Evolutionary conservation across 2,888 invertebrate genomes (phyloP).

Genomic region (Ptilodon capucinus): DNA sequence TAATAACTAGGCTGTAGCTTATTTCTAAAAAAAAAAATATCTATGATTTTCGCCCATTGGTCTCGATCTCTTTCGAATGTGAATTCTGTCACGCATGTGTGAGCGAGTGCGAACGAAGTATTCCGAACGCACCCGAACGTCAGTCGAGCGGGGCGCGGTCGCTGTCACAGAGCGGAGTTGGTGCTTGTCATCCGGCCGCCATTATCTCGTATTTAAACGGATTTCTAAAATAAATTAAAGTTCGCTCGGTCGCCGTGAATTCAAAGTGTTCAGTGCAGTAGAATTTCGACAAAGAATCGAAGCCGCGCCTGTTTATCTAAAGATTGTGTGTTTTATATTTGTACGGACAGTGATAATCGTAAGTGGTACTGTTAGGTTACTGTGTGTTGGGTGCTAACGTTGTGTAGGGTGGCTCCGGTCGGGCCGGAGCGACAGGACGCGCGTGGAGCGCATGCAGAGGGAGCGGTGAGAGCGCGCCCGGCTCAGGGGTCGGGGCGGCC

Average conservation of each 20-base stretch:
- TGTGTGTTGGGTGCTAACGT: constrained; percentile 70
- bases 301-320: constrained; percentile 37
- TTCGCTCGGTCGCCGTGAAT: constrained; percentile 68
- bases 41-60: constrained; percentile 48
- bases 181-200: constrained; percentile 84
- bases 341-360: constrained; percentile 67
- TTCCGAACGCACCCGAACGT: constrained; percentile 77
- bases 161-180: constrained; percentile 83
- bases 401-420: constrained; percentile 76
- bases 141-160: constrained; percentile 84
- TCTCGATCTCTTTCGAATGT: constrained; percentile 62
- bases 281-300: constrained; percentile 43
- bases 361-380: constrained; percentile 76
- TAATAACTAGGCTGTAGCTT: constrained; percentile 42
- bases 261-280: constrained; percentile 56
- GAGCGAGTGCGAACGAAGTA: constrained; percentile 75
- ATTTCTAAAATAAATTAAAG: constrained; percentile 78
- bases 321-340: constrained; percentile 39
- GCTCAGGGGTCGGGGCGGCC: constrained; percentile 80
- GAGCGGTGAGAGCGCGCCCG: constrained; percentile 84
- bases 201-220: constrained; percentile 83
- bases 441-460: constrained; percentile 78
- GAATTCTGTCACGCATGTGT: constrained; percentile 75
- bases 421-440: constrained; percentile 72
- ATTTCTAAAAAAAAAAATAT: too few relatives aligned